Conservation (phyloP, 2,888 invertebrate species). For the Oconnorella tubifera region DNA sequence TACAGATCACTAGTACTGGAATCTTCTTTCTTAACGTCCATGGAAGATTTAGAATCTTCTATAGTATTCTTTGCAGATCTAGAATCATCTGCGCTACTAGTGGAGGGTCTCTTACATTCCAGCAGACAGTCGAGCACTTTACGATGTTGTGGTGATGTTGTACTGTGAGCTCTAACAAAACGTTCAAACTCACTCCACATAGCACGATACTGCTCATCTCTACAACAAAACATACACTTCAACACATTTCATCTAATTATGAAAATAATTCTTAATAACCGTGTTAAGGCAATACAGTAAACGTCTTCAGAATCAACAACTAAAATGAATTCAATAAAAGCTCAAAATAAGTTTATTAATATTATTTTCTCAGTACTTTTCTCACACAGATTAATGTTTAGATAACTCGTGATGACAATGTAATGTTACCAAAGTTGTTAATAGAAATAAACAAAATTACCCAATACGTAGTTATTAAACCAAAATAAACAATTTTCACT, state of each 20-base stretch:
- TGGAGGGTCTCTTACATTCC: constrained; percentile 65
- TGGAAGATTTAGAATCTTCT: constrained; percentile 12
- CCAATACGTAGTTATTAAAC: too few species aligned
- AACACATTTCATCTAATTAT: too few species aligned
- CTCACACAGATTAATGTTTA: too few species aligned
- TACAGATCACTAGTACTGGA: not conserved
- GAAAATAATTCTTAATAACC: too few species aligned
- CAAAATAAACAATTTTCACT: too few species aligned
- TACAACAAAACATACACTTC: too few species aligned
- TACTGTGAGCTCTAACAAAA: constrained; percentile 71
- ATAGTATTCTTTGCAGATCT: not conserved
- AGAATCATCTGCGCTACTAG: not conserved
- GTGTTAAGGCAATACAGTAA: not conserved
- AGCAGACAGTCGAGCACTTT: constrained; percentile 61
- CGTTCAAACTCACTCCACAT: constrained; percentile 87
- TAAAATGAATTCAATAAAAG: too few species aligned
- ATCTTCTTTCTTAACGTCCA: constrained; percentile 41
- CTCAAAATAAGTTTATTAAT: too few species aligned
- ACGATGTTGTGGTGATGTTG: constrained; percentile 70
- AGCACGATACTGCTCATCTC: constrained; percentile 84
- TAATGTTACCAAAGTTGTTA: too few species aligned
- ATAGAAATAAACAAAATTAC: too few species aligned
- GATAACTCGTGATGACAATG: too few species aligned
- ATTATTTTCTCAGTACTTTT: too few species aligned
- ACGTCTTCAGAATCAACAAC: not conserved